Evolutionary conservation across 2,113 vertebrate genomes (phyloP).

Genomic region (Neolamprologus ventralis): DNA sequence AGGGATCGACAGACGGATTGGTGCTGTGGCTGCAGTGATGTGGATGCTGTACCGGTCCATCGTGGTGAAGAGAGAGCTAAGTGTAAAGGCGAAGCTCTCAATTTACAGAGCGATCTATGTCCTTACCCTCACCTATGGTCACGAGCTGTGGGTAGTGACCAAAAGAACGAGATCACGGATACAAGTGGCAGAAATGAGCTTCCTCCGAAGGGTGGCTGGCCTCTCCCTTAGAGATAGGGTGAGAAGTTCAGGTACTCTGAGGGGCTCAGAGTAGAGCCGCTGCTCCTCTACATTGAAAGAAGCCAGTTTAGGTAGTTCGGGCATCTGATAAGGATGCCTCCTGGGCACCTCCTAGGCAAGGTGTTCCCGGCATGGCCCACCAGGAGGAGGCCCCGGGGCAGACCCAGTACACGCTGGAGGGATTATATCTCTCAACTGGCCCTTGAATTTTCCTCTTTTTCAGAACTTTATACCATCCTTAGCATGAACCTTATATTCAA

Average conservation of each 20-base stretch:
- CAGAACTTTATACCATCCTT: neutral
- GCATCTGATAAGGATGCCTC: neutral
- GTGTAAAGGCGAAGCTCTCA: neutral
- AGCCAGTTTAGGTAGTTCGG: neutral
- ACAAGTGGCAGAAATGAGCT: neutral
- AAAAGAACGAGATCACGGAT: accelerated
- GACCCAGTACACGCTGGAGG: neutral
- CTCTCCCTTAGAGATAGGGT: neutral
- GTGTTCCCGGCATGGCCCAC: neutral
- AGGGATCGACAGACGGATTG: neutral
- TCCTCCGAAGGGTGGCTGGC: neutral
- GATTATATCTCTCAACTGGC: neutral
- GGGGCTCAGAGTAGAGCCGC: neutral
- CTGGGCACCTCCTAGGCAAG: neutral
- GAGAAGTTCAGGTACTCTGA: neutral
- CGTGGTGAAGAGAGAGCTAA: neutral
- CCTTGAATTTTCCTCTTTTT: neutral
- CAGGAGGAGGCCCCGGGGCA: neutral
- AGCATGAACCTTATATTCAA: neutral
- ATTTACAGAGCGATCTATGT: neutral
- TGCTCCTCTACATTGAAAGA: neutral
- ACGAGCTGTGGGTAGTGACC: neutral
- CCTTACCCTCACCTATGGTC: neutral
- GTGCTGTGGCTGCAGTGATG: neutral
- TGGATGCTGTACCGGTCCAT: neutral